Base-by-base conservation (phyloP, 2,888 invertebrate genomes). In the Phaedon cochleariae region DNA sequence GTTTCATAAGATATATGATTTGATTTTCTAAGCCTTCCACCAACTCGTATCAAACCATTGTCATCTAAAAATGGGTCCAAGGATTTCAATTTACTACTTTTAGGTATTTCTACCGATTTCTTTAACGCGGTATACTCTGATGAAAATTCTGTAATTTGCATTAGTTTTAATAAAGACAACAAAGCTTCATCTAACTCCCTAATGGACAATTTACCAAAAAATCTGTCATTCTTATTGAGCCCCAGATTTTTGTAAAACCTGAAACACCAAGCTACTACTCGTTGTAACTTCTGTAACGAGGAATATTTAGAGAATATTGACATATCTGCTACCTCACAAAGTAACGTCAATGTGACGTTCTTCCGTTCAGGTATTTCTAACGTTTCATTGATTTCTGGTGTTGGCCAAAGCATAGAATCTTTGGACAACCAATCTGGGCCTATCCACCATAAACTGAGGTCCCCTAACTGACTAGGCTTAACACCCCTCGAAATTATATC, bases 11-110 rank as follows among this genome's bases (percentile, higher is more conserved):
- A 68, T 54, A 9, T 7, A 48, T 72, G 53, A 31, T 29, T 29
- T 3, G 68, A 58, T 45, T 72, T 62, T 52, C 29, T 29, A 46
- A 72, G 26, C n/a, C 73, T 53, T 15, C 69, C 72, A 1, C 70
- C 73, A n/a, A n/a, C n/a, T n/a, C n/a, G n/a, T n/a, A n/a, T n/a
- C n/a, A n/a, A n/a, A n/a, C n/a, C n/a, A n/a, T 17, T 69, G 68
- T 60, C 37, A 53, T 66, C 68, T 20, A 71, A 51, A 51, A 70
- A 64, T 15, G 66, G 72, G 5, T 22, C 51, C 3, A 51, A 15
- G 20, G n/a, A 7, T n/a, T 51, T 51, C 4, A 51, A 21, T 51
- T 26, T 51, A 51, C 26, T 22, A 6, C 22, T 20, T 21, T 20
- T 51, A 26, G 51, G 22, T 21, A 22, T 21, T 51, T 17, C 10